Evolutionary conservation across 2,113 vertebrate species (phyloP).

Genomic region (Turnix velox): DNA sequence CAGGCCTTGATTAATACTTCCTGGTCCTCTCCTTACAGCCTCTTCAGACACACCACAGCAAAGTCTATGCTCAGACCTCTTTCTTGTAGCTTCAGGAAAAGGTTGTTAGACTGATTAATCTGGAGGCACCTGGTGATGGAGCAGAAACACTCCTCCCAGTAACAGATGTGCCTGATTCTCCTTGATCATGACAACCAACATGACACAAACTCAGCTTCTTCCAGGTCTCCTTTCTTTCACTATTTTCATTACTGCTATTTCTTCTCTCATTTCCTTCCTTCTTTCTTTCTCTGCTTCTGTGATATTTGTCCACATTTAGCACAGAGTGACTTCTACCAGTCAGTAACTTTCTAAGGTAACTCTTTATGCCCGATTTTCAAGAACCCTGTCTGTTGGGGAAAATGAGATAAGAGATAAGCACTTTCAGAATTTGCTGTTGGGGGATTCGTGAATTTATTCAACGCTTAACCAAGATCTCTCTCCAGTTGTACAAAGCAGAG

Average conservation of each 20-base stretch:
- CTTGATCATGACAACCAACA: accelerated
- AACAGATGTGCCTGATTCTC: not conserved
- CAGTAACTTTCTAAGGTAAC: not conserved
- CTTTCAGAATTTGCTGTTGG: not conserved
- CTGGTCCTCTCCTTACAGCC: not conserved
- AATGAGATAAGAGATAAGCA: not conserved
- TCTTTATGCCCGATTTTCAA: not conserved
- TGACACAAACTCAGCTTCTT: not conserved
- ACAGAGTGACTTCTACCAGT: not conserved
- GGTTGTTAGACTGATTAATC: not conserved
- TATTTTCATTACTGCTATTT: not conserved
- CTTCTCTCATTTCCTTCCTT: not conserved
- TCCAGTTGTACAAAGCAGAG: not conserved
- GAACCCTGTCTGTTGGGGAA: not conserved
- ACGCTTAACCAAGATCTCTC: not conserved
- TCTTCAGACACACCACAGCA: not conserved
- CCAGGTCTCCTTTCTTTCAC: not conserved
- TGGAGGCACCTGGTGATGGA: not conserved
- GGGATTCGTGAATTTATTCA: not conserved
- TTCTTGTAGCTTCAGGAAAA: not conserved
- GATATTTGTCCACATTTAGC: not conserved
- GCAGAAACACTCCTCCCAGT: accelerated
- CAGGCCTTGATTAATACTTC: not conserved
- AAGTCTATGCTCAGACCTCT: not conserved
- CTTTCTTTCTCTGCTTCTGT: not conserved